phyloP scores from a whole-genome alignment of 2,797 vertebrate genomes.

The Novumbra hubbsi region DNA sequence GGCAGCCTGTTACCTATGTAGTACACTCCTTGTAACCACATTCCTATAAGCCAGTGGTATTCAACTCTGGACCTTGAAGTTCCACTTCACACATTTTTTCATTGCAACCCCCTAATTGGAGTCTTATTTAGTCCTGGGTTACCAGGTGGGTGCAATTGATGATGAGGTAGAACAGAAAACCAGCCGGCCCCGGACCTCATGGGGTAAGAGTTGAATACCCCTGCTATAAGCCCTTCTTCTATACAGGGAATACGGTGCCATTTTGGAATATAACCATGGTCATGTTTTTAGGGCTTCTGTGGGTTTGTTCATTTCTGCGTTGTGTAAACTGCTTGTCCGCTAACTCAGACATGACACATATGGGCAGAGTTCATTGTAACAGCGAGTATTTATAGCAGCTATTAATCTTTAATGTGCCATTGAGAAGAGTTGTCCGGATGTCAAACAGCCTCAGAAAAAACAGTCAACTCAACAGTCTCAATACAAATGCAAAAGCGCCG shows the following conservation, averaged over 20 bases:
- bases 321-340: slow-evolving; percentile 25
- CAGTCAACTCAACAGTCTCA: slow-evolving; percentile 46
- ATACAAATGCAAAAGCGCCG: slow-evolving; percentile 1
- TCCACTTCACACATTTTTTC: no score
- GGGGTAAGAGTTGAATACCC: no score
- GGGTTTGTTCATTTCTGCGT: slow-evolving; percentile 22
- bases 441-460: slow-evolving; percentile 54
- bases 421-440: slow-evolving; percentile 61
- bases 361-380: slow-evolving; percentile 55
- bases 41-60: neutral
- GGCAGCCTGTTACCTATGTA: no score
- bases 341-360: slow-evolving; percentile 38
- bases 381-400: slow-evolving; percentile 63
- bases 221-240: neutral
- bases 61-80: no score
- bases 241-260: neutral
- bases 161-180: no score
- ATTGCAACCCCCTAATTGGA: no score
- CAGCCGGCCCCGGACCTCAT: no score
- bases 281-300: neutral
- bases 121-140: no score
- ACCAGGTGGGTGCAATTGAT: no score
- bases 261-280: neutral
- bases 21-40: neutral
- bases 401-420: slow-evolving; percentile 68